A percentile compares a stretch with the other conserved stretches of the same genome.
Conservation (phyloP, 2,113 vertebrate genomes). For the Plecturocebus donacophilus region DNA sequence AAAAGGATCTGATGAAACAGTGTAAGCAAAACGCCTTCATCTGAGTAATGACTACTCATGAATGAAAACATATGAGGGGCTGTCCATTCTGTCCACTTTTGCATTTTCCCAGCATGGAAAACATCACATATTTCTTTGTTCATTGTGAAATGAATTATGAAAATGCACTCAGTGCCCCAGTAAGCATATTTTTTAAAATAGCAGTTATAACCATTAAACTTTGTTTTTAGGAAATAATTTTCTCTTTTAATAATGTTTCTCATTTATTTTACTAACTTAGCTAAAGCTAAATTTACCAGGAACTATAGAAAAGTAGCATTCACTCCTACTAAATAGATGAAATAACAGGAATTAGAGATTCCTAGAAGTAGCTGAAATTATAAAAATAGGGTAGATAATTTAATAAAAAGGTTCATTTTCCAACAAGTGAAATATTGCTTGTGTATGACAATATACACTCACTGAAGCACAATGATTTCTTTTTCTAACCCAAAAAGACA, state of each 20-base stretch:
- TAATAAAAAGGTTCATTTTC: background rate
- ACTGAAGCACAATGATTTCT: background rate
- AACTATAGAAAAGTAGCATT: background rate
- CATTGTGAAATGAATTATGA: slow-evolving; percentile 13
- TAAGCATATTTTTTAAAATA: background rate
- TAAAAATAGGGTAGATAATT: background rate
- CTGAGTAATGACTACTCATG: background rate
- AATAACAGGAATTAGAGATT: background rate
- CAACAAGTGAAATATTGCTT: background rate
- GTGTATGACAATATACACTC: background rate
- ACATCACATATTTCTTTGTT: background rate
- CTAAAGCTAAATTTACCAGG: background rate
- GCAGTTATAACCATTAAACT: background rate
- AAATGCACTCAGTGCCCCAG: background rate
- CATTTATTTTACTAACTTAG: background rate
- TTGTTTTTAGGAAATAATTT: slow-evolving; percentile 6
- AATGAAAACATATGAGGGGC: background rate
- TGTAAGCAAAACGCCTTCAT: background rate
- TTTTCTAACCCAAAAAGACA: background rate
- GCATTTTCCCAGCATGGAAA: background rate
- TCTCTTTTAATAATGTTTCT: background rate
- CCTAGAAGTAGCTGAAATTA: background rate
- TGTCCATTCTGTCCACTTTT: background rate
- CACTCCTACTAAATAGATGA: background rate
- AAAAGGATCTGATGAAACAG: background rate